phyloP scores from a whole-genome alignment of 2,888 invertebrate genomes.

The Sinotaia quadrata region DNA sequence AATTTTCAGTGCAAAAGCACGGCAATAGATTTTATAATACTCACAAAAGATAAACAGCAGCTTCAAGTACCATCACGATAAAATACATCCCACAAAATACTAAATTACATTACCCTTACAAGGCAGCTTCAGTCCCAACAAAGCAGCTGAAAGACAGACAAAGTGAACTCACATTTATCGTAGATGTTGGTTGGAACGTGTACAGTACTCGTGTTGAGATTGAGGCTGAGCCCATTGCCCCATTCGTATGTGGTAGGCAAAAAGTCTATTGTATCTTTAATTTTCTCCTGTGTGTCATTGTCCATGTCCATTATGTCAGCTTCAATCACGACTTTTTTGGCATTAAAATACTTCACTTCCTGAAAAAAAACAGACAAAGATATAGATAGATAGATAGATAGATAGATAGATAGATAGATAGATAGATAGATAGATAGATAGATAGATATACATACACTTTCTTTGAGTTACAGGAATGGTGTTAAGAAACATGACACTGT shows the following conservation, averaged over 20 bases:
- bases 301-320: conserved; percentile 40
- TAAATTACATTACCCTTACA: no score
- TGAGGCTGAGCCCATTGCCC: conserved; percentile 74
- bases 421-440: not conserved
- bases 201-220: conserved; percentile 85
- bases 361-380: conserved; percentile 30
- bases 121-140: not conserved
- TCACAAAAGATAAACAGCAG: no score
- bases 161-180: conserved; percentile 78
- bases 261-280: conserved; percentile 37
- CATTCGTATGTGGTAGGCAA: conserved; percentile 71
- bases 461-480: not conserved
- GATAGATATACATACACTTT: not conserved
- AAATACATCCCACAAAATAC: no score
- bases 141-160: not conserved
- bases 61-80: no score
- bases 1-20: no score
- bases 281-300: conserved; percentile 30
- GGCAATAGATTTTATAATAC: no score
- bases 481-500: no score
- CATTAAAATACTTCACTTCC: conserved; percentile 80
- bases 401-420: not conserved
- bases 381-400: not conserved
- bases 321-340: conserved; percentile 81
- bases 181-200: conserved; percentile 96